Evolutionary conservation across 1,140 invertebrate species (phyloP), one percentile per base, ranked within the genome.

Genomic region (Ceratosolen fusciceps): DNA sequence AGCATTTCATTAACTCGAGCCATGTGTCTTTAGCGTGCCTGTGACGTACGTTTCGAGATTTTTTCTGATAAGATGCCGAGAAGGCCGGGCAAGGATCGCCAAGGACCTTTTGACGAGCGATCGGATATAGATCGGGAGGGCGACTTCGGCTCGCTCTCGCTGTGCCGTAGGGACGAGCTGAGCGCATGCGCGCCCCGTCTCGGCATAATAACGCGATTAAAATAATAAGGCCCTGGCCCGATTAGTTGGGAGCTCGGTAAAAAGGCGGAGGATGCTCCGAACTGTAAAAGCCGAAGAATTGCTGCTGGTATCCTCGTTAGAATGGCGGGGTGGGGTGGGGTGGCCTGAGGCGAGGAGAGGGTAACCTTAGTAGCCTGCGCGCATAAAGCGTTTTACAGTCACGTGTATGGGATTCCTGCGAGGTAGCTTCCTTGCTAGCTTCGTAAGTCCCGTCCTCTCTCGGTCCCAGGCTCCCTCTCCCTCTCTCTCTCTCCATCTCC

Each of bases 221-320:
- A 80, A 74, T 80, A 74, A 80, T 80, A 74, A 80, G 72, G 37
- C n/a, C 47, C 9, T 21, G 9, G n/a, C n/a, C n/a, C 37, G 31
- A 73, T 39, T 67, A 54, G 31, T 54, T 49, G 21, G 47, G 47
- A 52, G 56, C 62, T 62, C 43, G 21, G 68, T 54, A 72, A 78
- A 72, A 71, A 72, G n/a, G 56, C 26, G 16, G 43, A 21, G n/a
- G n/a, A n/a, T n/a, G n/a, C n/a, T 1, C 1, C 65, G 19, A 52
- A 58, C 37, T 77, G 75, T 70, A 70, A 70, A 77, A 70, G 37
- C 21, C 68, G 68, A 52, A 54, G 14, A 24, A 16, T 26, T 47
- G 68, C n/a, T n/a, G n/a, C n/a, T 49, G 71, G 14, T 71, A 71
- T 54, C 47, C 52, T 73, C 31, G 71, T 73, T 73, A 47, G 39